These are phyloP conservation scores for Trichoplusia ni DNA, from an alignment of 1,140 invertebrate genomes.

Conservation along the genomic window DNA sequence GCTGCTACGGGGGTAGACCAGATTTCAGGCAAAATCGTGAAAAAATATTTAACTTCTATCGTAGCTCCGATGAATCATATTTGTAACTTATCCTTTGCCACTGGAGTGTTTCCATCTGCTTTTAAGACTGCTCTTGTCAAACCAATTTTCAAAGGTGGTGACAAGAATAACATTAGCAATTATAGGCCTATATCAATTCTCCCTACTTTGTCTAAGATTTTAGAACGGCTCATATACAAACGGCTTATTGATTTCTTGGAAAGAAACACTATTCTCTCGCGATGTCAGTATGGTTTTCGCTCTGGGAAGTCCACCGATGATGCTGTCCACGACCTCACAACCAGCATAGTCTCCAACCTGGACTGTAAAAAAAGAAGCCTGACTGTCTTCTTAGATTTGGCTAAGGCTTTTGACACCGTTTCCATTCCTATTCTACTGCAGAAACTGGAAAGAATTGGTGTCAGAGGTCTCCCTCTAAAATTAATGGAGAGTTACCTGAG, in stretches of 20 bases:
- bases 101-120: neutral
- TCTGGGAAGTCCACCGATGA: neutral
- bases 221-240: slow-evolving; percentile 5
- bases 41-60: neutral
- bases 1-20: neutral
- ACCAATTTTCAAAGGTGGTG: slow-evolving; percentile 8
- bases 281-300: slow-evolving; percentile 5
- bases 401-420: too few species aligned
- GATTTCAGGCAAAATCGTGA: neutral
- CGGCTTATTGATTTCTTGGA: slow-evolving; percentile 3
- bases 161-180: slow-evolving; percentile 5
- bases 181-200: slow-evolving; percentile 19
- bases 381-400: neutral
- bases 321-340: neutral
- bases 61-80: neutral
- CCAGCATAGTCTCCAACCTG: neutral
- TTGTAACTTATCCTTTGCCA: neutral
- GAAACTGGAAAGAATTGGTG: neutral
- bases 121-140: slow-evolving; percentile 1
- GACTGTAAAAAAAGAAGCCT: neutral
- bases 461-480: neutral
- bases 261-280: slow-evolving; percentile 3
- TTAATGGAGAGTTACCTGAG: neutral
- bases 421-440: too few species aligned
- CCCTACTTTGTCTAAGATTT: slow-evolving; percentile 4